Evolutionary conservation across 1,140 invertebrate species (phyloP).

Genomic region (Polyergus mexicanus): DNA sequence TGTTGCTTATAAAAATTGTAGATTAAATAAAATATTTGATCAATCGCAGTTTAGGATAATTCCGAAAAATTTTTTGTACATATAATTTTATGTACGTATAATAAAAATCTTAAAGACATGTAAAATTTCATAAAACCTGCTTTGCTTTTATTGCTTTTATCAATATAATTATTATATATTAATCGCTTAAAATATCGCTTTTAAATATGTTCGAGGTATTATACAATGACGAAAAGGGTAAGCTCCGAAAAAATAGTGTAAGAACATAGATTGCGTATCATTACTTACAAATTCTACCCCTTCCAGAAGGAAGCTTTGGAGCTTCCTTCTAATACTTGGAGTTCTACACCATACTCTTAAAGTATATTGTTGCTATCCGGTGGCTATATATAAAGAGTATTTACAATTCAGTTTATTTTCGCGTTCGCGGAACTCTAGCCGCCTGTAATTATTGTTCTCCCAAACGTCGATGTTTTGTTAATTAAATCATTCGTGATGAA

Average conservation of each 20-base stretch:
- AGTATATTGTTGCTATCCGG: constrained; percentile 30
- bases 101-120: not conserved
- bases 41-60: constrained; percentile 3
- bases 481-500: constrained; percentile 22
- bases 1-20: not conserved
- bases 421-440: not conserved
- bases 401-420: constrained; percentile 27
- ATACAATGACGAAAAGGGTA: constrained; percentile 1
- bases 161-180: not conserved
- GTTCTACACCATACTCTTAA: constrained; percentile 17
- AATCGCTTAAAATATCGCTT: not conserved
- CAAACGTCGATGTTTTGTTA: constrained; percentile 30
- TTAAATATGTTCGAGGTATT: not conserved
- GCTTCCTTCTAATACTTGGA: not conserved
- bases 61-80: constrained; percentile 1
- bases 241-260: not conserved
- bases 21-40: not conserved
- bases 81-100: not conserved
- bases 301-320: constrained; percentile 26
- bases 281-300: constrained; percentile 18
- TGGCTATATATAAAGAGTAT: constrained; percentile 38
- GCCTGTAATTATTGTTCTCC: constrained; percentile 21
- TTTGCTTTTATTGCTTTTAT: constrained; percentile 1
- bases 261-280: constrained; percentile 31
- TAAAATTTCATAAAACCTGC: not conserved